Conservation (phyloP, 2,888 invertebrate species). For the Trachelus stipa region DNA sequence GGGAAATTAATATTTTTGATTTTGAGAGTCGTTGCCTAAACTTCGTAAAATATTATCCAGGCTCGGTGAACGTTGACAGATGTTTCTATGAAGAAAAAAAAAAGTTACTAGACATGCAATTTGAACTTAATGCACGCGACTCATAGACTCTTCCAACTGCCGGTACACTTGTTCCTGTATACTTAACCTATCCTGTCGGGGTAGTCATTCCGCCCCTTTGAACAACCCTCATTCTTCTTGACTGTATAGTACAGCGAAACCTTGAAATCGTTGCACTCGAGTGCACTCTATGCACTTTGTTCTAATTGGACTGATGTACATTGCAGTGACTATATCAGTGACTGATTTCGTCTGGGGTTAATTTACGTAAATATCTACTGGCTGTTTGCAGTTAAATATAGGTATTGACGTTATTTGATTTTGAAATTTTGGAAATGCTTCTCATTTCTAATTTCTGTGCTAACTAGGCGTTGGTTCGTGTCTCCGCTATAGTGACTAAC, state of each 20-base stretch:
- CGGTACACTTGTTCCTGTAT: background rate
- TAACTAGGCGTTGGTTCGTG: background rate
- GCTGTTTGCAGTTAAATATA: background rate
- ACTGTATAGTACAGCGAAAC: background rate
- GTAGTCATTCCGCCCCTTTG: background rate
- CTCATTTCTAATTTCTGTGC: background rate
- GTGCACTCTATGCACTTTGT: background rate
- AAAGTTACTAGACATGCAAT: constrained; percentile 36
- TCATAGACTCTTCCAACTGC: constrained; percentile 20
- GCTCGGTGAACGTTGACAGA: background rate
- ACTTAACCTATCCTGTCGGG: background rate
- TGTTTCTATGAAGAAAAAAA: background rate
- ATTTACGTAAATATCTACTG: background rate
- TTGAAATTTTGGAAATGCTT: background rate
- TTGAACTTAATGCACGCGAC: constrained; percentile 59
- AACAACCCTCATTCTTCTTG: background rate
- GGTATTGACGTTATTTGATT: background rate
- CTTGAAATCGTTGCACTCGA: background rate
- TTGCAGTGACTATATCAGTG: background rate
- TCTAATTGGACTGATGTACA: background rate
- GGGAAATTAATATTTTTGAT: background rate
- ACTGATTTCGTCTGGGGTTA: background rate
- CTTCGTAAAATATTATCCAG: background rate
- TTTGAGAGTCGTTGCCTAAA: background rate
- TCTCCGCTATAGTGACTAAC: background rate